Evolutionary conservation across 1,140 invertebrate genomes (phyloP).

Genomic region (Heliconius eleuchia): DNA sequence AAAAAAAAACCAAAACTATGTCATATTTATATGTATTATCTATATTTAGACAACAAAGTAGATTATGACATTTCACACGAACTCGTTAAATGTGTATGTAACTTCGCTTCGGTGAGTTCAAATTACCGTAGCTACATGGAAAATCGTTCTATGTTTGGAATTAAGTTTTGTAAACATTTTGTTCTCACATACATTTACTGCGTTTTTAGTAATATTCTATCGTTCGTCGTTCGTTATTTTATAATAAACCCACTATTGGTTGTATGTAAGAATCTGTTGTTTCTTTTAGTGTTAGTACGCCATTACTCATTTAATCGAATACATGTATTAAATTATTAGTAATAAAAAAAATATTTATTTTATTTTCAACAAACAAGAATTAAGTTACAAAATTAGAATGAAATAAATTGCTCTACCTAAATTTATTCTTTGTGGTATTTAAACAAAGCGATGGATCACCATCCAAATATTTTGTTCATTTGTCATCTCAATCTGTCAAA

Average conservation of each 20-base stretch:
- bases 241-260: too few species aligned
- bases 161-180: not conserved
- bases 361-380: too few species aligned
- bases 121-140: conserved; percentile 6
- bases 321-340: too few species aligned
- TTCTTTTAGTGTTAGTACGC: too few species aligned
- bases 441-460: not conserved
- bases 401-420: too few species aligned
- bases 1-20: not conserved
- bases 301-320: too few species aligned
- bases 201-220: not conserved
- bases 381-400: too few species aligned
- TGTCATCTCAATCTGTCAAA: not conserved
- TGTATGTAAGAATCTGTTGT: too few species aligned
- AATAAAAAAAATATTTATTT: too few species aligned
- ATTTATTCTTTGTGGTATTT: too few species aligned
- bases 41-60: conserved; percentile 11
- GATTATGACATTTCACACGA: conserved; percentile 11
- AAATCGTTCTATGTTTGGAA: not conserved
- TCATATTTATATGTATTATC: not conserved
- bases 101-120: not conserved
- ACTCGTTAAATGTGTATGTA: conserved; percentile 9
- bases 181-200: not conserved
- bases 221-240: too few species aligned
- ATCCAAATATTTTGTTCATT: not conserved